Conservation (phyloP, 2,797 vertebrate genomes). For the Enteromius radiatus region DNA sequence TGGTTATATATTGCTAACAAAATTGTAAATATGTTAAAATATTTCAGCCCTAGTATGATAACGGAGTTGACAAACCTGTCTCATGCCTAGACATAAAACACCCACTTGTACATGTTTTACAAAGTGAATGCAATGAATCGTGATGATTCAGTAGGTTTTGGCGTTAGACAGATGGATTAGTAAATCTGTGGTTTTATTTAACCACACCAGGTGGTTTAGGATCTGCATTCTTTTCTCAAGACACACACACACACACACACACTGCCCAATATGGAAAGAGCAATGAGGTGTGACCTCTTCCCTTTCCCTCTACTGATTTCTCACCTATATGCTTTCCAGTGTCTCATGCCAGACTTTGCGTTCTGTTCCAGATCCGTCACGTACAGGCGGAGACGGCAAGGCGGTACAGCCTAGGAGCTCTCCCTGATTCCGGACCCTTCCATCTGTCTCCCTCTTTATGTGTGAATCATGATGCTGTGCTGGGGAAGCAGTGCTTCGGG, state of each 20-base stretch:
- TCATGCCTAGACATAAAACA: neutral
- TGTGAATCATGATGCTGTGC: constrained; percentile 86
- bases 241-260: neutral
- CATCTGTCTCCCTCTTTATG: constrained; percentile 26
- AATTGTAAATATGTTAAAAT: neutral
- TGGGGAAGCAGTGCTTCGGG: constrained; percentile 94
- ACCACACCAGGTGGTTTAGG: constrained; percentile 61
- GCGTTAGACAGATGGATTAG: neutral
- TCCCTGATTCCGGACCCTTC: constrained; percentile 51
- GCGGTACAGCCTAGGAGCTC: constrained; percentile 44
- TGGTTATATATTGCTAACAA: neutral
- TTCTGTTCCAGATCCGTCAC: constrained; percentile 57
- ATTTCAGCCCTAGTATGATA: neutral
- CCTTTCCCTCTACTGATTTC: constrained; percentile 24
- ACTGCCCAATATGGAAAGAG: neutral
- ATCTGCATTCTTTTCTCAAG: constrained; percentile 50
- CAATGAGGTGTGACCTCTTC: neutral
- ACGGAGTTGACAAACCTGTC: too few species aligned
- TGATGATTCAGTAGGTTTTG: neutral
- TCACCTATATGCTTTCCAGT: neutral
- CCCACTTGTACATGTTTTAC: neutral
- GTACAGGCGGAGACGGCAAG: constrained; percentile 69
- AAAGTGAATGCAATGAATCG: neutral
- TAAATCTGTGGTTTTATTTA: constrained; percentile 69
- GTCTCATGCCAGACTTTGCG: constrained; percentile 63